Conservation (phyloP, 2,113 vertebrate species). For the Pyxicephalus adspersus region DNA sequence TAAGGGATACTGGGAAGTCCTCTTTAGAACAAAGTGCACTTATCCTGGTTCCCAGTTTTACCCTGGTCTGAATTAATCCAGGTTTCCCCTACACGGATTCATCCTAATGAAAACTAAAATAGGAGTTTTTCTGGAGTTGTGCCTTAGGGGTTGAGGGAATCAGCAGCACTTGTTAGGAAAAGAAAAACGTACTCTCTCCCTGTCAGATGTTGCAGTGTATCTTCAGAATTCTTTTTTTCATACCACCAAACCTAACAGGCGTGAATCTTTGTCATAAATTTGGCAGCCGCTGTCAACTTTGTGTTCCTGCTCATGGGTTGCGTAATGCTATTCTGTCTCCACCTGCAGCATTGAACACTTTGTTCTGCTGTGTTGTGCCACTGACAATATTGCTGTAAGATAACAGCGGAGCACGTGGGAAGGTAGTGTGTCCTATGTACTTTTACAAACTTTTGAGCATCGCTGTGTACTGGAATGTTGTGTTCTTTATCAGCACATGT, state of each 20-base stretch:
- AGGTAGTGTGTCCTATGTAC: background rate
- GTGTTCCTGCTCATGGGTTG: background rate
- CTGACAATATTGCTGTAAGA: background rate
- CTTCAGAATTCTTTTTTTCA: too few relatives aligned
- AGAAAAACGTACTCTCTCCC: background rate
- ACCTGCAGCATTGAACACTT: slow-evolving; percentile 16
- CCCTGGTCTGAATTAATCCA: too few relatives aligned
- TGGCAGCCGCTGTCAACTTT: background rate
- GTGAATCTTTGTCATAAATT: background rate
- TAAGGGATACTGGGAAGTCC: too few relatives aligned
- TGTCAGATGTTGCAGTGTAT: background rate
- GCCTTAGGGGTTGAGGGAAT: too few relatives aligned
- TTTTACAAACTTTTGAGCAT: slow-evolving; percentile 28
- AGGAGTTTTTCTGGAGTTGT: too few relatives aligned
- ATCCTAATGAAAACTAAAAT: too few relatives aligned
- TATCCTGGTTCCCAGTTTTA: too few relatives aligned
- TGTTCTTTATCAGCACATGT: too few relatives aligned
- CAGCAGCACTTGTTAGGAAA: background rate
- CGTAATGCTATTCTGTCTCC: background rate
- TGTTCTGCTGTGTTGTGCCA: slow-evolving; percentile 5
- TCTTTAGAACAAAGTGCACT: too few relatives aligned
- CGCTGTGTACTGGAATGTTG: background rate
- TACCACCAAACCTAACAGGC: background rate
- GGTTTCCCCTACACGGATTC: too few relatives aligned
- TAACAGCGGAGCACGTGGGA: background rate